Conservation (phyloP, 1,140 invertebrate species). For the Gryon sp. region DNA sequence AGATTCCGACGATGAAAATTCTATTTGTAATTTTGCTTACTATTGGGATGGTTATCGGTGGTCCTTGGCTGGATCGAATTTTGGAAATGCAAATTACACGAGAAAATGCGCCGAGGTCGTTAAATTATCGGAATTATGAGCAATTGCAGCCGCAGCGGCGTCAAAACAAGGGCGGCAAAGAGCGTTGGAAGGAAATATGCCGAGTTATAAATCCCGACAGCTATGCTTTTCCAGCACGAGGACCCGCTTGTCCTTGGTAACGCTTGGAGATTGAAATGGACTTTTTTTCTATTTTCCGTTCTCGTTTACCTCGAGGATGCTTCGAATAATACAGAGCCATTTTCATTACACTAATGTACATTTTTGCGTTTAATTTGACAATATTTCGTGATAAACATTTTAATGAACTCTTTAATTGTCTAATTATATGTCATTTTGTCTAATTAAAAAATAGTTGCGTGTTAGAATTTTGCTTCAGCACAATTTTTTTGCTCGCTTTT, state of each 20-base stretch:
- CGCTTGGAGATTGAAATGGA: too few relatives aligned
- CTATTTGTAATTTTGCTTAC: conserved; percentile 64
- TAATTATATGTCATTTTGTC: too few relatives aligned
- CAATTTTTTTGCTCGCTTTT: too few relatives aligned
- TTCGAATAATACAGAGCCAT: too few relatives aligned
- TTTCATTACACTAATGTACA: too few relatives aligned
- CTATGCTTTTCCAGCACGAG: conserved; percentile 72
- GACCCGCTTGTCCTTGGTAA: conserved; percentile 73
- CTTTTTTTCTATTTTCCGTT: too few relatives aligned
- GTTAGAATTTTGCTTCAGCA: too few relatives aligned
- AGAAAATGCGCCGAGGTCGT: background rate
- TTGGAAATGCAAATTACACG: conserved; percentile 53
- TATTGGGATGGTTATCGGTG: conserved; percentile 51
- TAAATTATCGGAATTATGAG: conserved; percentile 28
- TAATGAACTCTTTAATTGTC: too few relatives aligned
- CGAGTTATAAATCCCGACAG: conserved; percentile 73
- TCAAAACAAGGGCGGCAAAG: conserved; percentile 68
- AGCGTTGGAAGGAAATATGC: conserved; percentile 77
- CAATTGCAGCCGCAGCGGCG: conserved; percentile 40
- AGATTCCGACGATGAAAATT: conserved; percentile 16
- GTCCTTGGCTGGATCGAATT: conserved; percentile 70
- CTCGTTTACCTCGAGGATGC: too few relatives aligned
- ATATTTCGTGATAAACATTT: too few relatives aligned
- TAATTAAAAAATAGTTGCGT: too few relatives aligned
- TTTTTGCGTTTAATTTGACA: too few relatives aligned